A percentile compares a stretch with the other conserved stretches of the same genome.
phyloP scores from a whole-genome alignment of 2,113 vertebrate genomes.

The Neogobius melanostomus region DNA sequence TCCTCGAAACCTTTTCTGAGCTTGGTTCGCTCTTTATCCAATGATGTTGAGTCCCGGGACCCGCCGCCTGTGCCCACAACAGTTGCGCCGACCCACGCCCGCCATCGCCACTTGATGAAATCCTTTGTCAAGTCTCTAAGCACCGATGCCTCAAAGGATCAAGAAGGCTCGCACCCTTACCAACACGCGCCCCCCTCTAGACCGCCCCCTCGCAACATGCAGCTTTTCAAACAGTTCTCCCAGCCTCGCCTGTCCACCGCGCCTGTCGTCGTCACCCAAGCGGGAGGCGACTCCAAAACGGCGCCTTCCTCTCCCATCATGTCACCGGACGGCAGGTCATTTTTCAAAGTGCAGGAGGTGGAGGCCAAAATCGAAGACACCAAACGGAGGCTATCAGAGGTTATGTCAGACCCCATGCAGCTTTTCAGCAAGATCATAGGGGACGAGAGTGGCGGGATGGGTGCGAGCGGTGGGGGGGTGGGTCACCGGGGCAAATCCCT shows the following conservation, averaged over 20 bases:
- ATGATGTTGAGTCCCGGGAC: constrained; percentile 91
- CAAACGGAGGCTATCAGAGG: constrained; percentile 92
- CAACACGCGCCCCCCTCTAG: constrained; percentile 48
- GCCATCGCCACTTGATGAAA: constrained; percentile 96
- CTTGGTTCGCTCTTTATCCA: constrained; percentile 91
- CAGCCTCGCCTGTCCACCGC: constrained; percentile 82
- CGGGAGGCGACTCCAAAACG: constrained; percentile 91
- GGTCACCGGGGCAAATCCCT: constrained; percentile 88
- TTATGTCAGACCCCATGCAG: constrained; percentile 95
- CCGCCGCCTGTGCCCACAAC: constrained; percentile 71
- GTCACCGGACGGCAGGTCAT: constrained; percentile 92
- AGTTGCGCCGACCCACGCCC: constrained; percentile 69
- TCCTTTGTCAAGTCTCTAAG: constrained; percentile 96
- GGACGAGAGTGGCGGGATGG: constrained; percentile 86
- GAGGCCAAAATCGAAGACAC: constrained; percentile 98
- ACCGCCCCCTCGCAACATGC: constrained; percentile 86
- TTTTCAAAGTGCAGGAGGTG: constrained; percentile 98
- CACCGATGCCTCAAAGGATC: constrained; percentile 86
- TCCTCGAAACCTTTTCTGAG: constrained; percentile 90
- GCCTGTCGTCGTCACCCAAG: constrained; percentile 36
- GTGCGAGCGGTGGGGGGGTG: constrained; percentile 67
- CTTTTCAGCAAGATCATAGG: constrained; percentile 98
- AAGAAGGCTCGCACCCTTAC: constrained; percentile 74
- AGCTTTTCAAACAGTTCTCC: constrained; percentile 97
- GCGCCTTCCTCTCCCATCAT: constrained; percentile 94